These are phyloP conservation scores for Propithecus perrieri DNA, from an alignment of 2,797 vertebrate genomes.

Conservation along the genomic window DNA sequence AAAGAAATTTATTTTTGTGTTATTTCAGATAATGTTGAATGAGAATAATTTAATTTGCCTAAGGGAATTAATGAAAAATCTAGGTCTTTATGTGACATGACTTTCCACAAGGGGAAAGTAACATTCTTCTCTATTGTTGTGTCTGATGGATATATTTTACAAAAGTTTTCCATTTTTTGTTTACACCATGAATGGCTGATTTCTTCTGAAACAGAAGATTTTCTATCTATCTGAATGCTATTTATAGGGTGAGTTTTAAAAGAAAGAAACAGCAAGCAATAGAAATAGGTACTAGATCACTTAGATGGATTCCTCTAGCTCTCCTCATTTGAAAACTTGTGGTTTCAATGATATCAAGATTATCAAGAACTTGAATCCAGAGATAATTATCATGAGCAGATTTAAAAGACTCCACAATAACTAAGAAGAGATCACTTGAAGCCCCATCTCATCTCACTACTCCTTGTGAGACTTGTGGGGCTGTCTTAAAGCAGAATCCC, in stretches of 20 bases:
- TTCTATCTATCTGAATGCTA: background rate
- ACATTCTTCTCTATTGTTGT: background rate
- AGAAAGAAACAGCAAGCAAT: background rate
- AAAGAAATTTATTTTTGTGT: background rate
- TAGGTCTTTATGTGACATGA: background rate
- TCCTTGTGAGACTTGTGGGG: background rate
- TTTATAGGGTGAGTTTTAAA: background rate
- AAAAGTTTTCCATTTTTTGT: background rate
- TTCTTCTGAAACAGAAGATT: background rate
- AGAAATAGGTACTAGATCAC: background rate
- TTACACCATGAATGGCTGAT: background rate
- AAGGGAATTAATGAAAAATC: background rate
- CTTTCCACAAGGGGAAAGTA: background rate
- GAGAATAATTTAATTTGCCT: slow-evolving; percentile 29
- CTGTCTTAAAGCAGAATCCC: background rate
- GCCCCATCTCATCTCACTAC: background rate
- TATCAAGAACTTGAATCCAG: background rate
- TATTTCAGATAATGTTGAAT: background rate
- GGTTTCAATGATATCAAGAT: background rate
- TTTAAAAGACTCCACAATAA: background rate
- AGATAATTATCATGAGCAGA: background rate
- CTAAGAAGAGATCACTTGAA: background rate
- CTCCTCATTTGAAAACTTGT: background rate
- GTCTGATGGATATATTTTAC: background rate
- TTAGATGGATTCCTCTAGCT: background rate